These are phyloP conservation scores for Drosophila paulistorum DNA, from an alignment of 1,140 invertebrate species.

Conservation along the genomic window DNA sequence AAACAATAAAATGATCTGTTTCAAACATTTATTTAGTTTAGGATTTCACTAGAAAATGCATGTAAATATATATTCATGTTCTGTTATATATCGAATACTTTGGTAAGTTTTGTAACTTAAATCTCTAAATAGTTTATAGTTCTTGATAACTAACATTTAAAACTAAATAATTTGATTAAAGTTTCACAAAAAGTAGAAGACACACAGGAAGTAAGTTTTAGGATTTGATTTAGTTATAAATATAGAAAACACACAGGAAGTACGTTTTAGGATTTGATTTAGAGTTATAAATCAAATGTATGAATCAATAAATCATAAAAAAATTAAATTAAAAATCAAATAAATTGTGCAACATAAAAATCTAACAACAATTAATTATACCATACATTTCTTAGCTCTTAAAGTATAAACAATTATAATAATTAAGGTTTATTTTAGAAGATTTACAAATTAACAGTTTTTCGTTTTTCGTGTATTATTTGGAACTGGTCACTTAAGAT, in stretches of 20 bases:
- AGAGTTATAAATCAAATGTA: constrained; percentile 30
- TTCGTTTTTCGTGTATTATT: constrained; percentile 8
- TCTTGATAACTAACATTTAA: constrained; percentile 8
- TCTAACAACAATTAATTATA: constrained; percentile 65
- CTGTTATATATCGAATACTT: constrained; percentile 63
- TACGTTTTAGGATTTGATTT: constrained; percentile 63
- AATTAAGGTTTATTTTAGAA: constrained; percentile 23
- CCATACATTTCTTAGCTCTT: neutral
- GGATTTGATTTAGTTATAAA: constrained; percentile 65
- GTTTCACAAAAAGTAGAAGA: constrained; percentile 36
- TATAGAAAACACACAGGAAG: constrained; percentile 63
- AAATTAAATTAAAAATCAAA: constrained; percentile 11
- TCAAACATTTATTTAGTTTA: constrained; percentile 59
- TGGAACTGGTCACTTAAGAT: constrained; percentile 29
- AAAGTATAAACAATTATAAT: neutral
- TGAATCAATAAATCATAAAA: constrained; percentile 15
- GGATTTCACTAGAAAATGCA: constrained; percentile 80
- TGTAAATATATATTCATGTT: constrained; percentile 73
- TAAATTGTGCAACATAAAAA: constrained; percentile 50
- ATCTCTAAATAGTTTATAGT: constrained; percentile 51
- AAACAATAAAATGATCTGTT: neutral
- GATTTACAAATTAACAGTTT: constrained; percentile 55
- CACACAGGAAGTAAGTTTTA: constrained; percentile 56
- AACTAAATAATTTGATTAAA: constrained; percentile 13
- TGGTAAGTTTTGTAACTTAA: constrained; percentile 66